A percentile compares a stretch with the other conserved stretches of the same genome.
Evolutionary conservation across 2,797 vertebrate genomes (phyloP).

Genomic region (Danio kyathit): DNA sequence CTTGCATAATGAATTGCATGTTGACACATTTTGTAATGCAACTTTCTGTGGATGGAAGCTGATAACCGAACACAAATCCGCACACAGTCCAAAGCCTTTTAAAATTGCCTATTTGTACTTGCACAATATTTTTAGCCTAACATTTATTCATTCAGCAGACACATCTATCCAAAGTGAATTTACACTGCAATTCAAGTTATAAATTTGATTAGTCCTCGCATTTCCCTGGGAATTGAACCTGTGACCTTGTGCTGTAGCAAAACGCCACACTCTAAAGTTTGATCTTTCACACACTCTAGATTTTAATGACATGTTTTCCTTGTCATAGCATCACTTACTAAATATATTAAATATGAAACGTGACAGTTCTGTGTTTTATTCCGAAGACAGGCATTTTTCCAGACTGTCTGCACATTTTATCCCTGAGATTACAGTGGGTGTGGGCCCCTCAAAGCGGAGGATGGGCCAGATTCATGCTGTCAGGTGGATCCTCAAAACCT

Average conservation of each 20-base stretch:
- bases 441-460: constrained; percentile 24
- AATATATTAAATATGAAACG: constrained; percentile 25
- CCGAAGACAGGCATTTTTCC: constrained; percentile 9
- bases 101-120: neutral
- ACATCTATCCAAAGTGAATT: neutral
- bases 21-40: neutral
- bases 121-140: neutral
- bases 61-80: neutral
- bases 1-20: neutral
- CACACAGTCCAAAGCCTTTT: neutral
- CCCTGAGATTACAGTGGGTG: constrained; percentile 47
- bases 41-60: neutral
- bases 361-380: constrained; percentile 25
- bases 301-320: neutral
- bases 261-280: neutral
- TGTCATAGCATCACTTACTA: constrained; percentile 1
- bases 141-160: neutral
- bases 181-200: neutral
- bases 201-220: constrained; percentile 6
- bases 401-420: constrained; percentile 48
- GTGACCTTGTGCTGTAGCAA: neutral
- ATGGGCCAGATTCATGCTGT: constrained; percentile 37
- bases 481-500: constrained; percentile 50
- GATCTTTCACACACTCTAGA: neutral
- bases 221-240: neutral